phyloP scores from a whole-genome alignment of 2,797 vertebrate species.

The Thripadectes ignobilis region DNA sequence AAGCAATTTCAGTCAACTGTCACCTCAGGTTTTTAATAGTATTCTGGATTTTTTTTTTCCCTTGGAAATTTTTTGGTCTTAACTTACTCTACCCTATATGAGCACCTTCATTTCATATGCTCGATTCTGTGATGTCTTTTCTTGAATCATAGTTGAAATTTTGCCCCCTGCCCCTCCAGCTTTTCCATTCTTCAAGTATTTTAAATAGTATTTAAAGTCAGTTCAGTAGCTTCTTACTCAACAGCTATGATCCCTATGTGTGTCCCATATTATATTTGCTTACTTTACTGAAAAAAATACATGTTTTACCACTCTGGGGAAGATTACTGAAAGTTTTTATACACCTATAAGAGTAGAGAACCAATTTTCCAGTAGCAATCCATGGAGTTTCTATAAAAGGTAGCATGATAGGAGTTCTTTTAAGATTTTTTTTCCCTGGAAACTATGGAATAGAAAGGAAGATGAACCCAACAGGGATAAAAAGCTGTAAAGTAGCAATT shows the following conservation, averaged over 20 bases:
- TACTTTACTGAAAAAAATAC: constrained; percentile 28
- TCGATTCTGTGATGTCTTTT: background rate
- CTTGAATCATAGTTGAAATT: background rate
- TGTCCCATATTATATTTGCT: background rate
- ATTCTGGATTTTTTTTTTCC: background rate
- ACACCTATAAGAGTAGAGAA: background rate
- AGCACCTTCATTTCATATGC: background rate
- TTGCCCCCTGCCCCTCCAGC: background rate
- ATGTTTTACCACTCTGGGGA: background rate
- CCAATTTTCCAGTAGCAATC: constrained; percentile 3
- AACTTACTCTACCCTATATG: background rate
- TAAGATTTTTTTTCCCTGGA: background rate
- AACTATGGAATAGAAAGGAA: background rate
- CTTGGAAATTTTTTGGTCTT: background rate
- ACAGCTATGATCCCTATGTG: background rate
- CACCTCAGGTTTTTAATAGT: background rate
- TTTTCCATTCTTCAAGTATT: background rate
- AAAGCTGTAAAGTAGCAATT: background rate
- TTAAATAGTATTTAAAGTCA: background rate
- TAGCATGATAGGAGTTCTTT: background rate
- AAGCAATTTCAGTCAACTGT: background rate
- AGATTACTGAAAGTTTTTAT: background rate
- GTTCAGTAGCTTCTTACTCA: background rate
- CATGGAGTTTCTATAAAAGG: background rate
- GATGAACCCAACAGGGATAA: background rate